A percentile compares a stretch with the other conserved stretches of the same genome.
Conservation (phyloP, 1,140 invertebrate species). For the Scaptodrosophila lebanonensis region DNA sequence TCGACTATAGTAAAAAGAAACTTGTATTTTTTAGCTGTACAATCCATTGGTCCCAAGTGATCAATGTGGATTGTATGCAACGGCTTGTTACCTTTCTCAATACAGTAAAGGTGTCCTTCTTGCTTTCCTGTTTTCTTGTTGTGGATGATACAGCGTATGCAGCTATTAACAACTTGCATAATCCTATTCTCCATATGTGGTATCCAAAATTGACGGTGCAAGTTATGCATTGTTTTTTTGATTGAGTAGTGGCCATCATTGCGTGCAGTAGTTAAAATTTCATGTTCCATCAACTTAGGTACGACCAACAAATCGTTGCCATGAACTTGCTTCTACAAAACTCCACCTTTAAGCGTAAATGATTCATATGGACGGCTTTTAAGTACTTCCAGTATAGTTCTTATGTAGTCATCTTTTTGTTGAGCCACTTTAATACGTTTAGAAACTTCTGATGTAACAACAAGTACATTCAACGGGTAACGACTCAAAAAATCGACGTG, state of each 20-base stretch:
- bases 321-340: too few relatives aligned
- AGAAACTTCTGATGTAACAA: background rate
- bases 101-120: too few relatives aligned
- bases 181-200: background rate
- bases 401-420: slow-evolving; percentile 1
- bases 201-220: background rate
- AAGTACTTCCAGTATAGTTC: background rate
- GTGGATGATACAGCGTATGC: too few relatives aligned
- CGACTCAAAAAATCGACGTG: too few relatives aligned
- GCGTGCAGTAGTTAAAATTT: too few relatives aligned
- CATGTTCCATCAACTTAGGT: too few relatives aligned
- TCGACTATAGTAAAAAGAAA: slow-evolving; percentile 53
- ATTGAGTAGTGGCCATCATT: too few relatives aligned
- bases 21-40: background rate
- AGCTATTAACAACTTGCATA: background rate
- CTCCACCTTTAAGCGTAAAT: too few relatives aligned
- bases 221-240: background rate
- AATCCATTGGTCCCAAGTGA: background rate
- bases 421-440: background rate
- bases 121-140: too few relatives aligned
- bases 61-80: background rate
- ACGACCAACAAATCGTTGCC: too few relatives aligned
- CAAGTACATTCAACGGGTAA: too few relatives aligned
- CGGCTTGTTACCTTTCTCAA: too few relatives aligned
- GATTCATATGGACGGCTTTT: background rate